A percentile compares a stretch with the other conserved stretches of the same genome.
phyloP scores from a whole-genome alignment of 2,797 vertebrate species.

The Characodon lateralis region DNA sequence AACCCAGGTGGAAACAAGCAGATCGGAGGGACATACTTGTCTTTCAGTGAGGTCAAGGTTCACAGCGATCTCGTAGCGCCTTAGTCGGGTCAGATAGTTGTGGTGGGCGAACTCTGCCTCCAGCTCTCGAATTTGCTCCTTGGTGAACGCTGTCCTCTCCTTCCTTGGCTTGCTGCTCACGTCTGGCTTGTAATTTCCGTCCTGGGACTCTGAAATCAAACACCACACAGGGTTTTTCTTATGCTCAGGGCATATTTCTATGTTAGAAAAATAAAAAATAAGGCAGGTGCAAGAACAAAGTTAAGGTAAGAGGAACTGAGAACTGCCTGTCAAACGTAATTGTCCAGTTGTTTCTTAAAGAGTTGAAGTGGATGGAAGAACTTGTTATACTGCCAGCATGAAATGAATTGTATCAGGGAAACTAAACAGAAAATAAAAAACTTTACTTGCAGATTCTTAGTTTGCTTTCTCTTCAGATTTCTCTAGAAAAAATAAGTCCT shows the following conservation, averaged over 20 bases:
- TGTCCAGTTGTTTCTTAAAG: constrained; percentile 70
- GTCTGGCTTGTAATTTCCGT: constrained; percentile 97
- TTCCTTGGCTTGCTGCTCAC: constrained; percentile 98
- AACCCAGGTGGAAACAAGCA: constrained; percentile 30
- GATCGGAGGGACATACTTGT: constrained; percentile 86
- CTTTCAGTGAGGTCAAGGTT: constrained; percentile 99
- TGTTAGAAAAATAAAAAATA: constrained; percentile 54
- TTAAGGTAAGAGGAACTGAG: constrained; percentile 64
- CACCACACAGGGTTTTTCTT: constrained; percentile 66
- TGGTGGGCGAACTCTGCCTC: constrained; percentile 99
- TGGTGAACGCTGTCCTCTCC: constrained; percentile 98
- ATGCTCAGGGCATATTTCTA: constrained; percentile 66
- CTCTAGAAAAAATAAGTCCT: not conserved
- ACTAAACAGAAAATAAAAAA: constrained; percentile 46
- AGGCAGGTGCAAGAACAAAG: constrained; percentile 68
- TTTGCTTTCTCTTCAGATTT: constrained; percentile 15
- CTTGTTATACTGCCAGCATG: constrained; percentile 61
- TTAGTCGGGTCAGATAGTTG: constrained; percentile 98
- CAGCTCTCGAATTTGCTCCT: constrained; percentile 98
- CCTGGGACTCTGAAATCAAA: constrained; percentile 92
- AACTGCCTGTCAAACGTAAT: constrained; percentile 75
- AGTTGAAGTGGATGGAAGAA: constrained; percentile 73
- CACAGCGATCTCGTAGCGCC: constrained; percentile 98
- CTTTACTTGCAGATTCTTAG: constrained; percentile 1
- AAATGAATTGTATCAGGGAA: constrained; percentile 70